Conservation (phyloP, 2,113 vertebrate genomes). For the Sardina pilchardus region DNA sequence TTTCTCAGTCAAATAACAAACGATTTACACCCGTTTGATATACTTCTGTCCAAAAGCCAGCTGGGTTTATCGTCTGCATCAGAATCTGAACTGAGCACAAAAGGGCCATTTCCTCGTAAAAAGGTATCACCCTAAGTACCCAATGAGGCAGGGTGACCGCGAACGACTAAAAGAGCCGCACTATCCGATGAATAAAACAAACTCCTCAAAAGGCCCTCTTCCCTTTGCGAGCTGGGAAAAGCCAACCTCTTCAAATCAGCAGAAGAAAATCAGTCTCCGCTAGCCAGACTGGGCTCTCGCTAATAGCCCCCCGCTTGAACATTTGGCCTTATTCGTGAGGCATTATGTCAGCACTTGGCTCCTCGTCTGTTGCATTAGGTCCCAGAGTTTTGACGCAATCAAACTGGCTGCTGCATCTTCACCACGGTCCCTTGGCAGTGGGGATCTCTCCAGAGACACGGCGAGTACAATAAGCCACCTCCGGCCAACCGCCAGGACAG, state of each 20-base stretch:
- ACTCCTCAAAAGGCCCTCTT: background rate
- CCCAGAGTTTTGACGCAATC: conserved; percentile 18
- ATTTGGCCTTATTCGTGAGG: background rate
- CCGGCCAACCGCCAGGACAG: background rate
- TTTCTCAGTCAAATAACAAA: background rate
- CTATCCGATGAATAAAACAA: background rate
- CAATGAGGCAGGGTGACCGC: background rate
- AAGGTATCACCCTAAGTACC: background rate
- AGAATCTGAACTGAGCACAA: background rate
- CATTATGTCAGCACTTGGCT: background rate
- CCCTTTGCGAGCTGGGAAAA: background rate
- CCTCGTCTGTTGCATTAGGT: background rate
- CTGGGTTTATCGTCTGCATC: background rate
- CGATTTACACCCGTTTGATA: background rate
- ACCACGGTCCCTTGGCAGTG: background rate
- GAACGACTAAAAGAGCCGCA: background rate
- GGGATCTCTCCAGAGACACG: background rate
- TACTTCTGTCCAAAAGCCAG: background rate
- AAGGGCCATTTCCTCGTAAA: background rate
- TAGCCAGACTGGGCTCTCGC: background rate
- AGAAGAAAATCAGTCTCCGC: background rate
- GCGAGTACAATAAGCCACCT: background rate
- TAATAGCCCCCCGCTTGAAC: background rate
- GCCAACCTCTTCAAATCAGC: background rate
- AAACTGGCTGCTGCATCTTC: background rate